Evolutionary conservation across 2,113 vertebrate genomes (phyloP).

Genomic region (Calcarius ornatus): DNA sequence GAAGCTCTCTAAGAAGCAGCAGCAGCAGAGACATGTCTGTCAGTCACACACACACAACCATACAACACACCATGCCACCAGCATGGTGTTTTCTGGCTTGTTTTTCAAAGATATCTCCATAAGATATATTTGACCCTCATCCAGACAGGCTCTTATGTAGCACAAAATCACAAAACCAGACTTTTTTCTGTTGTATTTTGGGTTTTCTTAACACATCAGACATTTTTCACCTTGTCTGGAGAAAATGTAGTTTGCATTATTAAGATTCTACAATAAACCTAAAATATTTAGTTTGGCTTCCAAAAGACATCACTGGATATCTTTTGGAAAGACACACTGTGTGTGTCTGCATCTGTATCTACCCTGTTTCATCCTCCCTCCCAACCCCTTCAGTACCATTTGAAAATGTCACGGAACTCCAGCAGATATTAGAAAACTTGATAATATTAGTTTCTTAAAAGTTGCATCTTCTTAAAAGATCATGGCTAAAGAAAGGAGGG

Average conservation of each 20-base stretch:
- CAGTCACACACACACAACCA: neutral
- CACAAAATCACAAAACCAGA: neutral
- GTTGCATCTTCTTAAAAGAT: neutral
- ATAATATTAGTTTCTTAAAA: neutral
- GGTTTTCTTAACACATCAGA: neutral
- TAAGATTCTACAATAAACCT: neutral
- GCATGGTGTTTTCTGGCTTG: neutral
- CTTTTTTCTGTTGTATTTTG: neutral
- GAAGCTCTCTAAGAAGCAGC: neutral
- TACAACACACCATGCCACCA: neutral
- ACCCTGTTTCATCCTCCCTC: neutral
- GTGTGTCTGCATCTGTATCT: neutral
- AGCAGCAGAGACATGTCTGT: neutral
- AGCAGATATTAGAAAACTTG: neutral
- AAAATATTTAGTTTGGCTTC: neutral
- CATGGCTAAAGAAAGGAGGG: neutral
- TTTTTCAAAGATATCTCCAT: neutral
- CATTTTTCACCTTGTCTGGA: neutral
- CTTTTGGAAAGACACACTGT: no score
- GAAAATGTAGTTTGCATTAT: neutral
- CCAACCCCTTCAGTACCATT: neutral
- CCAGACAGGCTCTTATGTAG: neutral
- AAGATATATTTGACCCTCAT: neutral
- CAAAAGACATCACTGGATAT: neutral
- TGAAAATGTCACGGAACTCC: neutral